Conservation (phyloP, 2,888 invertebrate species). For the Cheilosia variabilis region DNA sequence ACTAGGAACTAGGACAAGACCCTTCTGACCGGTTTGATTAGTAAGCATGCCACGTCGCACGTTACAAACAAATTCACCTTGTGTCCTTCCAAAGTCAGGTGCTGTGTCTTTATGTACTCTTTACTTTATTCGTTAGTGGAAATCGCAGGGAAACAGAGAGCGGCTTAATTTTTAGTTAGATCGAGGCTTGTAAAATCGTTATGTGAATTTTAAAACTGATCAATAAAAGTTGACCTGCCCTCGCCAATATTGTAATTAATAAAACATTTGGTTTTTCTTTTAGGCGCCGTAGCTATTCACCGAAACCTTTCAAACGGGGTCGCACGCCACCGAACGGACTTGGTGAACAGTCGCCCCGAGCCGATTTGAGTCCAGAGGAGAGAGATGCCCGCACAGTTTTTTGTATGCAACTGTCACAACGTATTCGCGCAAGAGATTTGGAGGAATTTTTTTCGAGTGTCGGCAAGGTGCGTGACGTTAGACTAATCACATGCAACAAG, state of each 20-base stretch:
- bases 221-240: no score
- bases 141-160: no score
- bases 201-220: no score
- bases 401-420: conserved; percentile 98
- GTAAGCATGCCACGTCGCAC: no score
- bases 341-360: conserved; percentile 86
- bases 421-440: conserved; percentile 95
- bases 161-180: no score
- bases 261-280: background rate
- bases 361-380: conserved; percentile 97
- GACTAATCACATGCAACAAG: conserved; percentile 99
- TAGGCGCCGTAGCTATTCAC: conserved; percentile 83
- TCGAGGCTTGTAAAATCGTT: no score
- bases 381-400: conserved; percentile 99
- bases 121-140: no score
- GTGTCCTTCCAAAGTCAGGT: no score
- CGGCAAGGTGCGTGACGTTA: conserved; percentile 98
- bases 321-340: conserved; percentile 84
- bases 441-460: conserved; percentile 99
- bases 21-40: no score
- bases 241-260: background rate
- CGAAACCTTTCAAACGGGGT: conserved; percentile 82
- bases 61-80: no score
- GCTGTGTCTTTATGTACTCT: no score
- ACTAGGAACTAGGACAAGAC: no score